Percentiles rank a stretch among this genome's conserved stretches.
phyloP scores from a whole-genome alignment of 2,797 vertebrate species.

The Hirundo rustica region DNA sequence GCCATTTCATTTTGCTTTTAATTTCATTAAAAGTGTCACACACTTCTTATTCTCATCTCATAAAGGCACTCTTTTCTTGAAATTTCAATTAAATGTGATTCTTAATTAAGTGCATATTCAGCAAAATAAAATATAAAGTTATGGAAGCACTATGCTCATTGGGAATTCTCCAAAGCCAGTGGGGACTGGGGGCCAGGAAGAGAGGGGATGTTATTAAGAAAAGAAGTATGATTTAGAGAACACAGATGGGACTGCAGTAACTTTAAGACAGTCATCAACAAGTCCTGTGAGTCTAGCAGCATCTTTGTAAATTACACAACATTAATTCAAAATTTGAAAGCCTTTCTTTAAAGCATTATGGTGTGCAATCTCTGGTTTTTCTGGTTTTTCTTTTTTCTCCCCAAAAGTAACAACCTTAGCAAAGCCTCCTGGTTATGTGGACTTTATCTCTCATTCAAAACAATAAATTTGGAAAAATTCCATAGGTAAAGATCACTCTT shows the following conservation, averaged over 20 bases:
- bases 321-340: not conserved
- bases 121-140: not conserved
- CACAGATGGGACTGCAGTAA: not conserved
- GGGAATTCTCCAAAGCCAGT: not conserved
- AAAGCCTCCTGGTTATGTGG: not conserved
- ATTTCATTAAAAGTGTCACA: not conserved
- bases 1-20: not conserved
- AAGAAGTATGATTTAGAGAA: not conserved
- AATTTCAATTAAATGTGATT: not conserved
- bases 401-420: not conserved
- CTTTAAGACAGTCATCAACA: not conserved
- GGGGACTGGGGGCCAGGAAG: fast-evolving
- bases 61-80: not conserved
- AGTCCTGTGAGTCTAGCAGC: not conserved
- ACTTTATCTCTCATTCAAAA: not conserved
- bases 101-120: not conserved
- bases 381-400: not conserved
- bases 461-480: not conserved
- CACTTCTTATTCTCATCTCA: not conserved
- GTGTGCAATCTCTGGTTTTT: not conserved
- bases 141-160: not conserved
- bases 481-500: not conserved
- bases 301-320: not conserved
- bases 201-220: not conserved
- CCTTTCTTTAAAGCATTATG: not conserved